A percentile compares a stretch with the other conserved stretches of the same genome.
These are phyloP conservation scores for Sorex maritimensis DNA, from an alignment of 2,797 vertebrate species.

Conservation along the genomic window DNA sequence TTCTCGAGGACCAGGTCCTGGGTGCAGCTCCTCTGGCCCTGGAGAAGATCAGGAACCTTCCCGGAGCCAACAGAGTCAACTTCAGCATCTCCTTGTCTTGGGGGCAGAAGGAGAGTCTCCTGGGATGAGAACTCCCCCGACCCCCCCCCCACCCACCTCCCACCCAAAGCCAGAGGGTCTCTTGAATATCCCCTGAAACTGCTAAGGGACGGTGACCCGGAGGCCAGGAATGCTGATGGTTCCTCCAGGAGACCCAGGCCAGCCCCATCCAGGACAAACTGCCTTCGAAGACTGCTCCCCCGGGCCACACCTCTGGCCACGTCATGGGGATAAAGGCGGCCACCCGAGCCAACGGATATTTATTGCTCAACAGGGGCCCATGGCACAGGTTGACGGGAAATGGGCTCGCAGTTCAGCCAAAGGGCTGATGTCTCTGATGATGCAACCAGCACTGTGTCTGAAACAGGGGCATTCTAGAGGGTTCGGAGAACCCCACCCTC, in stretches of 20 bases:
- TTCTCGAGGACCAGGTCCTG: neutral
- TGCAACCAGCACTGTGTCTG: slow-evolving; percentile 22
- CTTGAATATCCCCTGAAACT: too few relatives aligned
- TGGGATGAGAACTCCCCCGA: neutral
- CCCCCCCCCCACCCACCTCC: too few relatives aligned
- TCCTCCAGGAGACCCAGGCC: neutral
- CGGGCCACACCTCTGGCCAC: slow-evolving; percentile 72
- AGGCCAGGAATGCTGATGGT: neutral
- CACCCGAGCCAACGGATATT: neutral
- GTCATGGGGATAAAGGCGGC: slow-evolving; percentile 52
- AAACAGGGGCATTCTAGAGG: slow-evolving; percentile 31
- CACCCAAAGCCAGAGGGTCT: too few relatives aligned
- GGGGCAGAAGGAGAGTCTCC: neutral
- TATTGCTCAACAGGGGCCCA: slow-evolving; percentile 73
- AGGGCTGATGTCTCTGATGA: slow-evolving; percentile 73
- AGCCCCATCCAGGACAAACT: neutral
- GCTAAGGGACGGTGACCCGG: neutral
- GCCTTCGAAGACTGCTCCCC: slow-evolving; percentile 14
- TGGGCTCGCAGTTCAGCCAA: slow-evolving; percentile 76
- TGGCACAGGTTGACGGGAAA: slow-evolving; percentile 68
- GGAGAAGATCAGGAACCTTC: neutral
- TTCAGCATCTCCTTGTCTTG: neutral
- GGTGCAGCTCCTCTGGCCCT: neutral
- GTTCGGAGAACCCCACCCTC: neutral
- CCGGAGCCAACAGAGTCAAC: neutral